Evolutionary conservation across 2,113 vertebrate genomes (phyloP).

Genomic region (Ia io): DNA sequence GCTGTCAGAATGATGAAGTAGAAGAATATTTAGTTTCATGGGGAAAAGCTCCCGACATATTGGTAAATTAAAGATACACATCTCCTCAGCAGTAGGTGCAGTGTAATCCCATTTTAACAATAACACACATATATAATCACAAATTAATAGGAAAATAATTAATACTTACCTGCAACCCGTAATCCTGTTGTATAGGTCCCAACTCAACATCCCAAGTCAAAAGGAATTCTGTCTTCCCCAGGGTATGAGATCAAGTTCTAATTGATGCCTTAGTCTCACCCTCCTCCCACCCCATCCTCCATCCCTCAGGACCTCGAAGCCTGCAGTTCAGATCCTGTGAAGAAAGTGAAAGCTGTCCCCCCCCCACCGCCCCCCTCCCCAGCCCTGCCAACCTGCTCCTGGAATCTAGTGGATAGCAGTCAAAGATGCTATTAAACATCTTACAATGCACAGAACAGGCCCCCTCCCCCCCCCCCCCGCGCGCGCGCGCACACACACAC

Average conservation of each 20-base stretch:
- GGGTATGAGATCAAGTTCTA: not conserved
- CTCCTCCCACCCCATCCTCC: too few relatives aligned
- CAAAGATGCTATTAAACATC: not conserved
- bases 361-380: too few relatives aligned
- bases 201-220: not conserved
- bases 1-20: slow-evolving; percentile 6
- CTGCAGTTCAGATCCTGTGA: not conserved
- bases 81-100: not conserved
- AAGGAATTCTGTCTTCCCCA: not conserved
- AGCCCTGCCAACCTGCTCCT: not conserved
- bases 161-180: not conserved
- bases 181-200: not conserved
- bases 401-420: not conserved
- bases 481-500: too few relatives aligned
- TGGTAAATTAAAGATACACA: not conserved
- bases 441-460: not conserved
- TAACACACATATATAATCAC: not conserved
- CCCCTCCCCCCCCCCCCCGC: too few relatives aligned
- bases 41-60: slow-evolving; percentile 47
- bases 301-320: not conserved
- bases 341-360: not conserved
- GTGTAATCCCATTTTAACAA: not conserved
- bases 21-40: slow-evolving; percentile 52
- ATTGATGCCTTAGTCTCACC: not conserved
- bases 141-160: slow-evolving; percentile 36